Conservation (phyloP, 2,888 invertebrate species). For the Phania funesta region DNA sequence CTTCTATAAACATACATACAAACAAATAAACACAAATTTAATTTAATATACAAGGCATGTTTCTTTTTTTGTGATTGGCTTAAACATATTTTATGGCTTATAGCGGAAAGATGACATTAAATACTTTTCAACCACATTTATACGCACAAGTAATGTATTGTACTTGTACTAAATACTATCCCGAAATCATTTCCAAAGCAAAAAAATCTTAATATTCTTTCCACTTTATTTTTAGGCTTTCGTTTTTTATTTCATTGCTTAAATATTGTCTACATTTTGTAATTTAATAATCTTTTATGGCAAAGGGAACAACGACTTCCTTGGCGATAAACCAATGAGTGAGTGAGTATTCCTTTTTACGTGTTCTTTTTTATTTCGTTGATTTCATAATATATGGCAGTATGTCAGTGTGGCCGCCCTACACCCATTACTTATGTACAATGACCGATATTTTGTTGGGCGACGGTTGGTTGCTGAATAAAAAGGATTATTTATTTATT, state of each 20-base stretch:
- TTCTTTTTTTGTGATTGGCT: slow-evolving; percentile 47
- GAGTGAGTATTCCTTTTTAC: slow-evolving; percentile 64
- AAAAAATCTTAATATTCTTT: slow-evolving; percentile 7
- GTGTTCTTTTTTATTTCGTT: slow-evolving; percentile 55
- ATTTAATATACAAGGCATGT: too few species aligned
- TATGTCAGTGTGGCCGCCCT: slow-evolving; percentile 77
- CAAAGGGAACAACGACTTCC: slow-evolving; percentile 45
- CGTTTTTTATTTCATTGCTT: slow-evolving; percentile 13
- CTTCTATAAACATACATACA: too few species aligned
- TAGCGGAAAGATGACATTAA: slow-evolving; percentile 77
- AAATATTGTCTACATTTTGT: slow-evolving; percentile 73
- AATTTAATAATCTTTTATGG: slow-evolving; percentile 78
- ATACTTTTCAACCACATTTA: slow-evolving; percentile 72
- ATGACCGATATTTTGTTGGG: slow-evolving; percentile 55
- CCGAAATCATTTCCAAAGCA: background rate
- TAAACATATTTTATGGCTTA: slow-evolving; percentile 70
- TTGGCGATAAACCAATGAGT: slow-evolving; percentile 67
- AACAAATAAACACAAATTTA: too few species aligned
- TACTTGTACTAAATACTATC: too few species aligned
- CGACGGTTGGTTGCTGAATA: background rate
- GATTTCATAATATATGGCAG: slow-evolving; percentile 76
- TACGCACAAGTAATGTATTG: slow-evolving; percentile 68
- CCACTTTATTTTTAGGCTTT: slow-evolving; percentile 10
- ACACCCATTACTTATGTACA: slow-evolving; percentile 75
- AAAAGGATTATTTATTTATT: slow-evolving; percentile 26